Evolutionary conservation across 1,140 invertebrate species (phyloP), one percentile per base, ranked within the genome.

Genomic region (Anoplophora glabripennis): DNA sequence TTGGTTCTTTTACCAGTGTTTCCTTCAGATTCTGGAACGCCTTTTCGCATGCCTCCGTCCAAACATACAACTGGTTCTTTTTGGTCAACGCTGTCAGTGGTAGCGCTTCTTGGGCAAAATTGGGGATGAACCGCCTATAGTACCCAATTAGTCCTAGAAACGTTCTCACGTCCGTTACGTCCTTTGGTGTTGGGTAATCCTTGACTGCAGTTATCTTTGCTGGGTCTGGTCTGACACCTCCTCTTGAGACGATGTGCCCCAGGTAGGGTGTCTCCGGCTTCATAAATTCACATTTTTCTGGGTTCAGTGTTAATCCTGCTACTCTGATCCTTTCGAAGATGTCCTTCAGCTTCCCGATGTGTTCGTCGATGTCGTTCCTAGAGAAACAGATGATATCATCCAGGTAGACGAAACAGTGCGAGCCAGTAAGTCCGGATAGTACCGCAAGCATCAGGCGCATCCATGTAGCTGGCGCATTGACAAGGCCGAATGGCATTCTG

Each of bases 401-500:
- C 33, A 68, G 33, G 37, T 61, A 68, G 4, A 67, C 56, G 33
- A 59, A 61, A 11, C 59, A 57, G 15, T 61, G 21, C 21, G 21
- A 28, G 2, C 21, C 21, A 5, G 21, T 28, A 5, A 28, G 21
- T 3, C 21, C 21, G 21, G n/a, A 28, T 2, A 28, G 21, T 28
- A 28, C 5, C 5, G 21, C 21, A 3, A 28, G 5, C 21, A 28
- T 28, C 21, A 28, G 21, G 21, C 21, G 21, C 21, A 28, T 28
- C 2, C 21, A 28, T 28, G 21, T 28, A 28, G 21, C 21, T 3
- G 21, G 21, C 76, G 15, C 79, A 56, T 57, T 51, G 10, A 21
- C 12, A 18, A 58, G 38, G 9, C 80, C 79, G 57, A 80, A 78
- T 28, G 78, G 73, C 70, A 81, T 74, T 8, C 38, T 40, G 14